Evolutionary conservation across 2,797 vertebrate genomes (phyloP).

Genomic region (Spheniscus humboldti): DNA sequence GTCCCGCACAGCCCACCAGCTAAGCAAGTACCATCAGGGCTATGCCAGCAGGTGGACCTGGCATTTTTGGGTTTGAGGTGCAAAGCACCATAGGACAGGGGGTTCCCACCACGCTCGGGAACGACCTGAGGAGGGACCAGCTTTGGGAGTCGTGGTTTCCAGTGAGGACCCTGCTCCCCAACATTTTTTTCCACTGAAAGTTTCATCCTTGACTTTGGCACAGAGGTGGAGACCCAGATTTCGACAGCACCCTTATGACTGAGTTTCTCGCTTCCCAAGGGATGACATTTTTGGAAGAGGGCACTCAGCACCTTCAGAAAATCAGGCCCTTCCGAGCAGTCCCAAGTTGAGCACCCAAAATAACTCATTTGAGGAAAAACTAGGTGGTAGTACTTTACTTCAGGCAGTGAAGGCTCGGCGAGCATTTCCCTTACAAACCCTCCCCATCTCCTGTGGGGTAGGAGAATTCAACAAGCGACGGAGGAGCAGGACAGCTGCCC

Average conservation of each 20-base stretch:
- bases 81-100: neutral
- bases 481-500: neutral
- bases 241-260: neutral
- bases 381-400: neutral
- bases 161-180: neutral
- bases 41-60: neutral
- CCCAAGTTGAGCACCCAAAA: neutral
- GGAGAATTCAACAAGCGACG: neutral
- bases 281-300: neutral
- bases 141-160: neutral
- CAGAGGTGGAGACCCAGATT: neutral
- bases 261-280: neutral
- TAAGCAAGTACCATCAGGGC: no score
- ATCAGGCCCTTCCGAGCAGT: neutral
- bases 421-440: neutral
- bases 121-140: rapidly evolving
- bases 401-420: neutral
- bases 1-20: neutral
- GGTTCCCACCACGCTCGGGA: rapidly evolving
- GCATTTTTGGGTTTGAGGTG: neutral
- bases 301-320: neutral
- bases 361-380: neutral
- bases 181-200: neutral
- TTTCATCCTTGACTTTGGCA: neutral
- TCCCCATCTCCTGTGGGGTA: neutral